Base-by-base conservation (phyloP, 2,888 invertebrate species). In the Eupithecia insigniata region DNA sequence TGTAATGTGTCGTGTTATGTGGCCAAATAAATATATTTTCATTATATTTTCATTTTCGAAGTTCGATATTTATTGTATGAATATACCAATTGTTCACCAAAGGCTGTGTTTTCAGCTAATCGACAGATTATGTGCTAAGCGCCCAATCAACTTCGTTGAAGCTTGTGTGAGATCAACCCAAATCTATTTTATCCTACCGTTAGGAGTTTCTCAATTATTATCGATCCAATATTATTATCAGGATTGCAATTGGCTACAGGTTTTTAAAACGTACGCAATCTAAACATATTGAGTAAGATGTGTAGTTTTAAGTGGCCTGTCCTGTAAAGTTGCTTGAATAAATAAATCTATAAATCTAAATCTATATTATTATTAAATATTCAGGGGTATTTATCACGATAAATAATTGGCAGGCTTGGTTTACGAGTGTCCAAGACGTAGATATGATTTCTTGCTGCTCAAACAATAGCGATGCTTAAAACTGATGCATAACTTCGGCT, bases 41-140 rank as follows among this genome's bases (percentile, higher is more conserved):
- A n/a, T n/a, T n/a, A n/a, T n/a, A n/a, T n/a, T n/a, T n/a, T n/a
- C n/a, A n/a, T 16, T 39, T 16, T 39, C 39, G 2, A 39, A 43
- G 43, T 18, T 51, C 12, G 22, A 26, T 30, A 34, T 32, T 61
- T 18, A 32, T n/a, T 32, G 5, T 12, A 3, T 39, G 22, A 58
- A 5, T 70, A 22, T 64, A 14, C 69, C 30, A 70, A 65, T 61
- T 58, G 14, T 30, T 26, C 28, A 60, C 4, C 14, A 18, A 60
- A 6, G 26, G 16, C 71, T 71, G 71, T 69, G 46, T 14, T 58
- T 71, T 66, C 72, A 65, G 67, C 70, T 78, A 77, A 79, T 77
- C 79, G 61, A 68, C 69, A 74, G 77, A 79, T 79, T 75, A 78
- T 75, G 73, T 76, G 79, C 72, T 78, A 72, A 78, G 79, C 79